Conservation (phyloP, 2,888 invertebrate species). For the Cabera pusaria region DNA sequence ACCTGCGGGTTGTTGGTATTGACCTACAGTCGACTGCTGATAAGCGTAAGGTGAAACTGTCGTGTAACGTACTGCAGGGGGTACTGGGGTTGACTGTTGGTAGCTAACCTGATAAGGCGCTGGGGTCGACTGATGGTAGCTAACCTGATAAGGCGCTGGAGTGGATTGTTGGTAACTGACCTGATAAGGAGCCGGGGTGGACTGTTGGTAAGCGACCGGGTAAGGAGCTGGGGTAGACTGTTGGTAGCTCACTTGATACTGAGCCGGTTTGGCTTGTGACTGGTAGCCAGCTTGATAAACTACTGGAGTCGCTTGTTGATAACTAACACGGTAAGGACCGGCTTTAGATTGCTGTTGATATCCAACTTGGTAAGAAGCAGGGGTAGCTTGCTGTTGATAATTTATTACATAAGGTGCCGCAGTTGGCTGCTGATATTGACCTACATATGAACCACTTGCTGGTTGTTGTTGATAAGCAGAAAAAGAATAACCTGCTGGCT, state of each 20-base stretch:
- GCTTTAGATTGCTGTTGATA: conserved; percentile 2
- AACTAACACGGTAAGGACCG: background rate
- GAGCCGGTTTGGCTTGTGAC: conserved; percentile 2
- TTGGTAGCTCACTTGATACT: background rate
- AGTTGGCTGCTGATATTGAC: conserved; percentile 7
- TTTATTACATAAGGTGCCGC: conserved; percentile 1
- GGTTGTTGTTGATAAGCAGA: conserved; percentile 4
- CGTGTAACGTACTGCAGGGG: no score
- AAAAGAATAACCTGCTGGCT: conserved; percentile 2
- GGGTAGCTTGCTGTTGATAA: conserved; percentile 4
- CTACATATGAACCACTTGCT: conserved; percentile 1
- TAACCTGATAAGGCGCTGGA: background rate
- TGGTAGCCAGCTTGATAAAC: conserved; percentile 3
- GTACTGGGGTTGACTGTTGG: background rate
- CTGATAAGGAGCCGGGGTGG: background rate
- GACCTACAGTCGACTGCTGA: conserved; percentile 4
- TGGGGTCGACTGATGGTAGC: no score
- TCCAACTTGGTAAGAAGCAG: conserved; percentile 5
- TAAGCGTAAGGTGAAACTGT: conserved; percentile 4
- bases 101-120: conserved; percentile 1
- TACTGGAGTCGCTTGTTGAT: conserved; percentile 1
- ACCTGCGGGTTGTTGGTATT: conserved; percentile 11
- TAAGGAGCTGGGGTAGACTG: conserved; percentile 2
- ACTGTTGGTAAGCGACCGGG: conserved; percentile 1
- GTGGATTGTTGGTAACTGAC: conserved; percentile 4